phyloP scores from a whole-genome alignment of 1,140 invertebrate genomes.

The Oryctes rhinoceros region DNA sequence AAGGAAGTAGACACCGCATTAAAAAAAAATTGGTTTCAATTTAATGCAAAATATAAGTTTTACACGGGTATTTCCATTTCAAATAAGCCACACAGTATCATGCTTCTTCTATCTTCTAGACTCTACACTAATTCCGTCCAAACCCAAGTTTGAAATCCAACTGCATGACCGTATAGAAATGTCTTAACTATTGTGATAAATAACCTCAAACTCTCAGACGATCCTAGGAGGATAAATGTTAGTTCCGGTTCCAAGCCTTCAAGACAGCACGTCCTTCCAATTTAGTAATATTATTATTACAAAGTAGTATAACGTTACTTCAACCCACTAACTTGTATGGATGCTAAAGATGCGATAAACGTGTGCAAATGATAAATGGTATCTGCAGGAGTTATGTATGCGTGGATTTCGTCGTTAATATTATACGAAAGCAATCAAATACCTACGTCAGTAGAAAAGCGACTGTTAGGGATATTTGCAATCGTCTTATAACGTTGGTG shows the following conservation, averaged over 20 bases:
- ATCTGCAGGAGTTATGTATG: background rate
- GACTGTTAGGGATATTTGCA: too few relatives aligned
- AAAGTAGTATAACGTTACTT: background rate
- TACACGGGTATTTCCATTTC: too few relatives aligned
- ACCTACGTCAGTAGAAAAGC: too few relatives aligned
- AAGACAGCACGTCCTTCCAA: constrained; percentile 6
- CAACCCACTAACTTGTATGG: background rate
- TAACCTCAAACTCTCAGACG: background rate
- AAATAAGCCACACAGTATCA: too few relatives aligned
- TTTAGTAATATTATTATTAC: constrained; percentile 24
- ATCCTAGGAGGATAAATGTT: constrained; percentile 9
- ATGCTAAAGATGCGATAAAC: background rate
- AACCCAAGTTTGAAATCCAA: background rate
- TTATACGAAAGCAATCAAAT: too few relatives aligned
- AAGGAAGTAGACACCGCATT: too few relatives aligned
- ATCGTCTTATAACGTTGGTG: too few relatives aligned
- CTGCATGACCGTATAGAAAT: background rate
- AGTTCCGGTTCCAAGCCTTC: background rate
- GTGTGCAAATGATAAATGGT: background rate
- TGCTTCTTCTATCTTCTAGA: too few relatives aligned
- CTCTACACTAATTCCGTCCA: too few relatives aligned
- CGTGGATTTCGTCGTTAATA: too few relatives aligned
- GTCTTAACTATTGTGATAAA: background rate
- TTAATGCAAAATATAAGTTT: too few relatives aligned
- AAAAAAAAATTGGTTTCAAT: too few relatives aligned